These are phyloP conservation scores for Solenopsis invicta DNA, from an alignment of 1,140 invertebrate species.

Conservation along the genomic window DNA sequence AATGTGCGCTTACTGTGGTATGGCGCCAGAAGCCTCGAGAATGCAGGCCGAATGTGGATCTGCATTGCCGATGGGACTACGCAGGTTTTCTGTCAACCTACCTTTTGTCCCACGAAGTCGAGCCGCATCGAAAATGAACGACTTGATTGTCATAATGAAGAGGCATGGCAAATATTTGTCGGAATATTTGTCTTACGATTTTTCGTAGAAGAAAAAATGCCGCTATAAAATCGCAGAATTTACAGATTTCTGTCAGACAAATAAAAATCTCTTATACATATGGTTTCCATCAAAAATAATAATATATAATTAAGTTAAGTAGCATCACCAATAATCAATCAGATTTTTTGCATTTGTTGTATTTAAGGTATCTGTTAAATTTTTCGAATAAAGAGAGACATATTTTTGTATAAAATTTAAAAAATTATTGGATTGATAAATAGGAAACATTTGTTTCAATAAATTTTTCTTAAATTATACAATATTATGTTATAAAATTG, in stretches of 20 bases:
- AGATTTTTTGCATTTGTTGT: neutral
- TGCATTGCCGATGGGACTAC: conserved; percentile 61
- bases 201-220: neutral
- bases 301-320: neutral
- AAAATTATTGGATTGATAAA: neutral
- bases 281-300: neutral
- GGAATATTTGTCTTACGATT: neutral
- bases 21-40: conserved; percentile 67
- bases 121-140: conserved; percentile 49
- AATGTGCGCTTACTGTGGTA: conserved; percentile 55
- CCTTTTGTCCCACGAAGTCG: conserved; percentile 37
- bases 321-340: neutral
- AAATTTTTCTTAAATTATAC: neutral
- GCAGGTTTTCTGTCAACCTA: conserved; percentile 33
- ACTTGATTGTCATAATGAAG: conserved; percentile 51
- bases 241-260: neutral
- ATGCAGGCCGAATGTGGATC: conserved; percentile 70
- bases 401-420: neutral
- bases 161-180: conserved; percentile 46
- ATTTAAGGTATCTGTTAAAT: neutral
- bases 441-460: neutral
- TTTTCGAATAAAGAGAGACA: neutral
- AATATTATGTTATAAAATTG: neutral
- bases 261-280: neutral
- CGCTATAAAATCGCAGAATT: conserved; percentile 12